Percentiles rank a stretch among this genome's conserved stretches.
phyloP scores from a whole-genome alignment of 2,113 vertebrate genomes.

The Lophius piscatorius region DNA sequence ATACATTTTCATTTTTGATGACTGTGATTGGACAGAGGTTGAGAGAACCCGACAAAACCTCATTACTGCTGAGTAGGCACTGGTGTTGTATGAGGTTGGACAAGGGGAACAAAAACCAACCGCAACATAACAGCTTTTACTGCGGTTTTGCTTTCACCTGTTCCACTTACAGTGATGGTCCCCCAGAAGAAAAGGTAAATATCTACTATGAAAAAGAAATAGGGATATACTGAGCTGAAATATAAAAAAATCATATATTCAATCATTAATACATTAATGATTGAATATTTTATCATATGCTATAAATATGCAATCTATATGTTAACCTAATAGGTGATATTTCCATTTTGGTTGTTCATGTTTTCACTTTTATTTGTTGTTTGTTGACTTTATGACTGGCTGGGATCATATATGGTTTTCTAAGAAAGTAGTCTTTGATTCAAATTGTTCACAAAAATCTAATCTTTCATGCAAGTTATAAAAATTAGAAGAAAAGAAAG shows the following conservation, averaged over 20 bases:
- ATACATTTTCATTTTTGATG: conserved; percentile 28
- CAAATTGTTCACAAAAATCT: too few species aligned
- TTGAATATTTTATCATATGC: too few species aligned
- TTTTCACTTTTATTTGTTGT: too few species aligned
- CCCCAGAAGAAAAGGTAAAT: conserved; percentile 47
- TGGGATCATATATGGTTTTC: background rate
- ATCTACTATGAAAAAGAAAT: background rate
- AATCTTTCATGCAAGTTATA: too few species aligned
- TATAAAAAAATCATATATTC: too few species aligned
- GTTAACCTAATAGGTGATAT: too few species aligned
- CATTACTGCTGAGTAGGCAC: conserved; percentile 26
- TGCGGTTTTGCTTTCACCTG: conserved; percentile 9
- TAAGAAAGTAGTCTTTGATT: too few species aligned
- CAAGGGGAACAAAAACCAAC: conserved; percentile 6
- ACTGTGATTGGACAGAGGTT: conserved; percentile 19
- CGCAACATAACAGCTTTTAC: conserved; percentile 8
- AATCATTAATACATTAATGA: too few species aligned
- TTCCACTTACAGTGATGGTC: conserved; percentile 32
- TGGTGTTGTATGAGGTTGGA: conserved; percentile 17
- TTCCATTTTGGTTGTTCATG: background rate
- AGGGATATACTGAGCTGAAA: too few species aligned
- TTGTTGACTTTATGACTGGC: background rate
- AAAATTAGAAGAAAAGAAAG: too few species aligned
- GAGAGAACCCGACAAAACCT: conserved; percentile 31
- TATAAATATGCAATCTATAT: too few species aligned